Percentiles rank a stretch among this genome's conserved stretches.
Conservation (phyloP, 2,888 invertebrate species). For the Lasioglossum calceatum region DNA sequence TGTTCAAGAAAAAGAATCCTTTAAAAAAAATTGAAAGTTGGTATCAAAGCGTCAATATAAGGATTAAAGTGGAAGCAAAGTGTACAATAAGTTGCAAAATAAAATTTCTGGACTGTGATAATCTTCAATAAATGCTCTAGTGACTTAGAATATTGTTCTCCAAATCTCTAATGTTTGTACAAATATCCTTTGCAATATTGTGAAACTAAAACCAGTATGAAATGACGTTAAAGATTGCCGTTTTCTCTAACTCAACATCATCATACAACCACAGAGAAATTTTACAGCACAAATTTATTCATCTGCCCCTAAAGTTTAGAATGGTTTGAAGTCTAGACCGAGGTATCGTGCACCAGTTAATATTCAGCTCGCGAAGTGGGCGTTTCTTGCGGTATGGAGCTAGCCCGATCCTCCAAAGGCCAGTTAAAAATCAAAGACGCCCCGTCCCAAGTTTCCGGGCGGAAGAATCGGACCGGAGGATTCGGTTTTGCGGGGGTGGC, state of each 20-base stretch:
- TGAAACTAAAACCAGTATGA: neutral
- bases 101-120: neutral
- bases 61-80: neutral
- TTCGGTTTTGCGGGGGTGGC: conserved; percentile 17
- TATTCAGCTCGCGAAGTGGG: neutral
- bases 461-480: conserved; percentile 32
- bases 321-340: neutral
- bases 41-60: too few species aligned
- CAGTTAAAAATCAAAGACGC: conserved; percentile 37
- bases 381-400: neutral
- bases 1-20: neutral
- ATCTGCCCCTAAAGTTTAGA: neutral
- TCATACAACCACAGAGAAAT: neutral
- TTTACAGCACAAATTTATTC: neutral
- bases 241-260: neutral
- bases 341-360: neutral
- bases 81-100: neutral
- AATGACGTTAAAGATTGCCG: neutral
- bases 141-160: too few species aligned
- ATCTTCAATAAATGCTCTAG: neutral
- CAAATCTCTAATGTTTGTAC: neutral
- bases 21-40: too few species aligned
- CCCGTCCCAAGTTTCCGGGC: conserved; percentile 19
- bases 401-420: conserved; percentile 2
- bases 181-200: neutral